Conservation (phyloP, 2,797 vertebrate genomes). For the Pangasius sanitwongsei region DNA sequence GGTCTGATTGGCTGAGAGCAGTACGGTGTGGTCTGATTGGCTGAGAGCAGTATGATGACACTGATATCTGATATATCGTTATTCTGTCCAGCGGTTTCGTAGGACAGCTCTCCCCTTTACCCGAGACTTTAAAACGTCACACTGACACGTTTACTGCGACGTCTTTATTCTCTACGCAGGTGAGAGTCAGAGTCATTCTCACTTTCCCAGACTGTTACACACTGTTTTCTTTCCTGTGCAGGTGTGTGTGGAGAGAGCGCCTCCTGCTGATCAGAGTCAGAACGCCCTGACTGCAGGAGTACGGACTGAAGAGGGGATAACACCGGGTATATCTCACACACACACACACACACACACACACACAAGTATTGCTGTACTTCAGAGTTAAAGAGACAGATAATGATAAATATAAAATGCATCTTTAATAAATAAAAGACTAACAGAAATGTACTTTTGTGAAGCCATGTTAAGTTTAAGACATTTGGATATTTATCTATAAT, state of each 20-base stretch:
- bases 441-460: not conserved
- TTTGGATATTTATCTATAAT: too few species aligned
- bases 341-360: slow-evolving; percentile 10
- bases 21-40: too few species aligned
- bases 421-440: not conserved
- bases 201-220: not conserved
- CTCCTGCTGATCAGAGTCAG: slow-evolving; percentile 65
- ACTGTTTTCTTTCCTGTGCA: not conserved
- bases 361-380: not conserved
- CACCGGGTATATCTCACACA: slow-evolving; percentile 54
- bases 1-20: too few species aligned
- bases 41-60: not conserved
- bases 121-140: not conserved
- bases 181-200: not conserved
- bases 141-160: not conserved
- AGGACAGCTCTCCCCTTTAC: not conserved
- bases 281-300: slow-evolving; percentile 45
- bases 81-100: not conserved
- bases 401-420: not conserved
- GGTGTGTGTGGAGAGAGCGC: slow-evolving; percentile 55
- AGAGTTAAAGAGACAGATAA: not conserved
- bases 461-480: too few species aligned
- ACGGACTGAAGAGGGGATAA: slow-evolving; percentile 53
- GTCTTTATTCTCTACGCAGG: not conserved
- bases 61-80: not conserved